A percentile compares a stretch with the other conserved stretches of the same genome.
These are phyloP conservation scores for Cotesia typhae DNA, from an alignment of 1,140 invertebrate genomes.

Conservation along the genomic window DNA sequence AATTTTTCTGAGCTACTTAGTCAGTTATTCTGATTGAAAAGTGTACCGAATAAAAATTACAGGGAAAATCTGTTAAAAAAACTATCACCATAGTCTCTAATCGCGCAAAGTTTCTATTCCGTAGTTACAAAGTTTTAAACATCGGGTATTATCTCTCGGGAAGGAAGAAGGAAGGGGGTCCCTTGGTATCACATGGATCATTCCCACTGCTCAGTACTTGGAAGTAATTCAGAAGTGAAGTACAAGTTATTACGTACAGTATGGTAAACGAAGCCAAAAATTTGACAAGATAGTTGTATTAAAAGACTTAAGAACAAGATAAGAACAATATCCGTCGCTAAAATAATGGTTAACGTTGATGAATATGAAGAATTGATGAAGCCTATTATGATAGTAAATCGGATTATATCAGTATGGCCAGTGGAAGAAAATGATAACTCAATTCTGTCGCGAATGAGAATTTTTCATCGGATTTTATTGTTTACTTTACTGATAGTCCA, in stretches of 20 bases:
- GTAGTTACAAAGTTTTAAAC: constrained; percentile 38
- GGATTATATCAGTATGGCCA: constrained; percentile 46
- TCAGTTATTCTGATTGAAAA: constrained; percentile 5
- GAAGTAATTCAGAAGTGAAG: background rate
- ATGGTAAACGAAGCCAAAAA: background rate
- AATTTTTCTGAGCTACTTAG: background rate
- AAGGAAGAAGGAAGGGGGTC: constrained; percentile 22
- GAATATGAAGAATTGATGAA: constrained; percentile 46
- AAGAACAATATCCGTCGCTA: background rate
- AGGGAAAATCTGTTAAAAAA: background rate
- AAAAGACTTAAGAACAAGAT: background rate
- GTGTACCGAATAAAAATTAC: background rate
- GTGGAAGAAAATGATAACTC: constrained; percentile 23
- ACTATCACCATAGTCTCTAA: constrained; percentile 19
- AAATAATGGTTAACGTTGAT: background rate
- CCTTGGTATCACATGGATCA: background rate
- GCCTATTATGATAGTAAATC: constrained; percentile 37
- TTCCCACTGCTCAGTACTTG: background rate
- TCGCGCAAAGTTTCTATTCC: constrained; percentile 36
- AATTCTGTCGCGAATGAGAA: background rate
- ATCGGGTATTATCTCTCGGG: constrained; percentile 35
- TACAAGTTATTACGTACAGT: background rate
- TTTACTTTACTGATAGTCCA: constrained; percentile 24
- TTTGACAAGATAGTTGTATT: background rate
- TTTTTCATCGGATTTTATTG: constrained; percentile 30